phyloP scores from a whole-genome alignment of 2,888 invertebrate genomes.

The Oxycera nigricornis region DNA sequence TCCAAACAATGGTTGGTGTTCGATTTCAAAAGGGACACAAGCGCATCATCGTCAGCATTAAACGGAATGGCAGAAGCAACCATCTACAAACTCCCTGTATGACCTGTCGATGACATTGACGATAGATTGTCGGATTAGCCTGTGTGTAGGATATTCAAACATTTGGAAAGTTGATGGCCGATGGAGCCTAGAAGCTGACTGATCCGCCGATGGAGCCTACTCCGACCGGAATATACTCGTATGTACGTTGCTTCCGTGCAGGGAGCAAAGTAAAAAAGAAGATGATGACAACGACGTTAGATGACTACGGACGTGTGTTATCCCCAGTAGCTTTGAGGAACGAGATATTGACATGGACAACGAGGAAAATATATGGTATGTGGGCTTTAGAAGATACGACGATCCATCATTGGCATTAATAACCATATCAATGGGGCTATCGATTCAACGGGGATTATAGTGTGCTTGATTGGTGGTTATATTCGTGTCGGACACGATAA shows the following conservation, averaged over 20 bases:
- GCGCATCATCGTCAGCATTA: conserved; percentile 9
- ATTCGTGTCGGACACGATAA: not conserved
- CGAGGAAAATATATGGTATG: not conserved
- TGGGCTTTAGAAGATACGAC: conserved; percentile 1
- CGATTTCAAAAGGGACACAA: conserved; percentile 6
- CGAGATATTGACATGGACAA: conserved; percentile 13
- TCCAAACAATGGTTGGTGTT: conserved; percentile 12
- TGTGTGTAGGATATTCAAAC: not conserved
- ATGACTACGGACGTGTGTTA: not conserved
- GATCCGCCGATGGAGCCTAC: too few relatives aligned
- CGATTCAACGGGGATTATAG: conserved; percentile 18
- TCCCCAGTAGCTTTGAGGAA: not conserved
- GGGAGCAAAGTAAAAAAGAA: not conserved
- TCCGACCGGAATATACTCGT: not conserved
- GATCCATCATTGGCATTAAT: conserved; percentile 23
- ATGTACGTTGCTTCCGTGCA: not conserved
- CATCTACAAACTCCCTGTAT: not conserved
- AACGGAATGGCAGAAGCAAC: not conserved
- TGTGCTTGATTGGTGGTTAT: conserved; percentile 3
- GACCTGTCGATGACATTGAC: conserved; percentile 26
- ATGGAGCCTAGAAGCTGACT: not conserved
- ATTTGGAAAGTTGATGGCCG: not conserved
- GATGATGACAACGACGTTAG: not conserved
- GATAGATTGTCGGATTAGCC: conserved; percentile 25
- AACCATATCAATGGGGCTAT: conserved; percentile 22